These are phyloP conservation scores for Scomber colias DNA, from an alignment of 2,113 vertebrate species.

Conservation along the genomic window DNA sequence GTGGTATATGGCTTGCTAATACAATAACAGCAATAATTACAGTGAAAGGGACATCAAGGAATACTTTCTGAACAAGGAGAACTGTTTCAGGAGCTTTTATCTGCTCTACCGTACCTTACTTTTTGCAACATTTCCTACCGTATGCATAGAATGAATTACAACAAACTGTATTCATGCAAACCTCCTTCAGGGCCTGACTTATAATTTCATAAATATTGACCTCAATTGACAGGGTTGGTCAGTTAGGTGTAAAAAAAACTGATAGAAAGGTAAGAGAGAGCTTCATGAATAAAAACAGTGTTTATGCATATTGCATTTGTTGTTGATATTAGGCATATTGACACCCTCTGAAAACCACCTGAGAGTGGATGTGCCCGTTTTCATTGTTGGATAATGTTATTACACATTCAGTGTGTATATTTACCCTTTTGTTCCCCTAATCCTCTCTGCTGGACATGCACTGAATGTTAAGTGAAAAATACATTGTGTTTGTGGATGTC, in stretches of 20 bases:
- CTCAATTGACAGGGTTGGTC: constrained; percentile 15
- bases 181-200: background rate
- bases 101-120: background rate
- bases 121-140: constrained; percentile 3
- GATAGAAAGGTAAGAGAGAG: background rate
- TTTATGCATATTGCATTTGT: constrained; percentile 34
- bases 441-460: constrained; percentile 33
- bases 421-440: constrained; percentile 60
- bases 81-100: constrained; percentile 10
- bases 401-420: constrained; percentile 57
- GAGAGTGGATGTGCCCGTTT: constrained; percentile 41
- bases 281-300: constrained; percentile 42
- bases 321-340: constrained; percentile 39
- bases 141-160: background rate
- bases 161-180: constrained; percentile 6
- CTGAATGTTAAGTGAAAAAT: constrained; percentile 46
- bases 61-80: constrained; percentile 4
- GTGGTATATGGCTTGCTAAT: constrained; percentile 19
- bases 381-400: constrained; percentile 53
- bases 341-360: constrained; percentile 36
- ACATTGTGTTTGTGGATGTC: background rate
- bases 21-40: constrained; percentile 53
- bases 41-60: constrained; percentile 43
- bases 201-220: constrained; percentile 22
- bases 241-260: constrained; percentile 6